Evolutionary conservation across 2,797 vertebrate species (phyloP).

Genomic region (Toxotes lorentzi): DNA sequence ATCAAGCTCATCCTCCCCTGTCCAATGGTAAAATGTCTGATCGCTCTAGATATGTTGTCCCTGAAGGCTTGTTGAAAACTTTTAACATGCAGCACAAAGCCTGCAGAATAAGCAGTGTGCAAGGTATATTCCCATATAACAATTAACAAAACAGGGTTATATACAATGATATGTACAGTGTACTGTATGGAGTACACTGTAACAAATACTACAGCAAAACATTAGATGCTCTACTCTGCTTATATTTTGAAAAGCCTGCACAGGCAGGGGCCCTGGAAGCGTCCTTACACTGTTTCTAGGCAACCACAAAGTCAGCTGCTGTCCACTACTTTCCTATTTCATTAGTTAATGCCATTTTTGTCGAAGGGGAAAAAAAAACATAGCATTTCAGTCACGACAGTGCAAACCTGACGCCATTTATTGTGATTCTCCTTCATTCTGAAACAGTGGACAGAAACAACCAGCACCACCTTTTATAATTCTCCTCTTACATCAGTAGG

Average conservation of each 20-base stretch:
- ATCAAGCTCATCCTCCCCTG: constrained; percentile 56
- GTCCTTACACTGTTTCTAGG: constrained; percentile 58
- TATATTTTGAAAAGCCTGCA: constrained; percentile 39
- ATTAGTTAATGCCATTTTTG: constrained; percentile 49
- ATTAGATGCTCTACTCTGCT: constrained; percentile 23
- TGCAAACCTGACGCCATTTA: constrained; percentile 24
- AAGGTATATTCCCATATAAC: not conserved
- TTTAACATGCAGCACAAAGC: constrained; percentile 35
- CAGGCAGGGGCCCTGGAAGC: constrained; percentile 24
- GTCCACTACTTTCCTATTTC: constrained; percentile 46
- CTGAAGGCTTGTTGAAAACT: constrained; percentile 44
- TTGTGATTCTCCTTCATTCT: not conserved
- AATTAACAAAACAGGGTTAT: not conserved
- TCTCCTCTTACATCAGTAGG: constrained; percentile 1
- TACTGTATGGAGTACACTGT: not conserved
- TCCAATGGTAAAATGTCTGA: constrained; percentile 63
- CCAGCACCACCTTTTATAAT: not conserved
- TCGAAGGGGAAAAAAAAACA: constrained; percentile 20
- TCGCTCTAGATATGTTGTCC: constrained; percentile 51
- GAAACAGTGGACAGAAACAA: constrained; percentile 14
- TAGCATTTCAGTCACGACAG: constrained; percentile 23
- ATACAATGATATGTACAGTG: not conserved
- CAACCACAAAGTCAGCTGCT: constrained; percentile 53
- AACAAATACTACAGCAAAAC: not conserved
- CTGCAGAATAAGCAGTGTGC: constrained; percentile 4